phyloP scores from a whole-genome alignment of 2,888 invertebrate species.

The Embidobia sp. region DNA sequence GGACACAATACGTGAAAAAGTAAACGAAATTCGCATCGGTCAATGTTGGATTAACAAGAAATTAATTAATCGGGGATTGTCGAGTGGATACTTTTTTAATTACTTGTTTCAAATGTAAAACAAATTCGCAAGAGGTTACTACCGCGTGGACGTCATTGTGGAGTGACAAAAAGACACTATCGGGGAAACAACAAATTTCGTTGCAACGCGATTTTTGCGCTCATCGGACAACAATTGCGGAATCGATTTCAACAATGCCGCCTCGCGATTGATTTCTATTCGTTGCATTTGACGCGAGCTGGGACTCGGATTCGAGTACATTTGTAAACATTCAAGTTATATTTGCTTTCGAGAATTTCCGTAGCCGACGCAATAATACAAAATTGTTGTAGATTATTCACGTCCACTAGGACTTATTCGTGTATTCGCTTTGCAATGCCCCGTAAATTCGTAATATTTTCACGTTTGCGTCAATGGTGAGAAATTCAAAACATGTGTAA shows the following conservation, averaged over 20 bases:
- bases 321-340: slow-evolving; percentile 59
- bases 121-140: slow-evolving; percentile 23
- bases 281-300: slow-evolving; percentile 48
- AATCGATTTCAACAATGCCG: slow-evolving; percentile 51
- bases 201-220: slow-evolving; percentile 30
- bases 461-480: slow-evolving; percentile 47
- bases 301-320: slow-evolving; percentile 43
- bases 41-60: slow-evolving; percentile 17
- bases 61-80: slow-evolving; percentile 24
- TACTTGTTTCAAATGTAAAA: slow-evolving; percentile 32
- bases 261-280: slow-evolving; percentile 49
- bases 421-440: slow-evolving; percentile 39
- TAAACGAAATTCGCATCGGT: slow-evolving; percentile 18
- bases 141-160: slow-evolving; percentile 23
- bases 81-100: slow-evolving; percentile 42
- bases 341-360: slow-evolving; percentile 56
- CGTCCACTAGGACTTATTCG: slow-evolving; percentile 51
- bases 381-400: slow-evolving; percentile 58
- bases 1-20: neutral
- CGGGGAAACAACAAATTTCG: slow-evolving; percentile 46
- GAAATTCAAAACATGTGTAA: slow-evolving; percentile 53
- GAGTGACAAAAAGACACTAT: slow-evolving; percentile 42
- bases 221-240: slow-evolving; percentile 50
- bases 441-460: slow-evolving; percentile 56
- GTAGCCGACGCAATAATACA: slow-evolving; percentile 45